phyloP scores from a whole-genome alignment of 2,888 invertebrate species.

The Leucophenga montana region DNA sequence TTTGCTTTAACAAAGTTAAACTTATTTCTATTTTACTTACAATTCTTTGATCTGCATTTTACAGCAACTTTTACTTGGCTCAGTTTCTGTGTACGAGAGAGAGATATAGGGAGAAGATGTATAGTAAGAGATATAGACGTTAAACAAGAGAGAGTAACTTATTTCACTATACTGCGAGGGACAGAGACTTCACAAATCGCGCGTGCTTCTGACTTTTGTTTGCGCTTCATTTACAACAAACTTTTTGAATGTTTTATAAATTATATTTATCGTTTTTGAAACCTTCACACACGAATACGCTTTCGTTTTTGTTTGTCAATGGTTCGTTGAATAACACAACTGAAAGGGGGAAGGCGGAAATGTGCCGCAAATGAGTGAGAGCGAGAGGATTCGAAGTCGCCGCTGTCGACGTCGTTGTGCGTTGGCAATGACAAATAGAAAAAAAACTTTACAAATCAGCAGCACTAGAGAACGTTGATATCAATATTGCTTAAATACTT shows the following conservation, averaged over 20 bases:
- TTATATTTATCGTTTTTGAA: background rate
- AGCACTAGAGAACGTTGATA: background rate
- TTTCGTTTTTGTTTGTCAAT: conserved; percentile 4
- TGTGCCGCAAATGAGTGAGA: too few relatives aligned
- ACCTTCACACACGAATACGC: conserved; percentile 1
- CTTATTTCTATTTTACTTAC: conserved; percentile 54
- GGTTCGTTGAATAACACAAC: background rate
- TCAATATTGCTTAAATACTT: background rate
- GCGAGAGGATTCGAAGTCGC: too few relatives aligned
- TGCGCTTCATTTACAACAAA: too few relatives aligned
- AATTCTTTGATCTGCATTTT: conserved; percentile 70
- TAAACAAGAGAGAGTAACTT: conserved; percentile 34
- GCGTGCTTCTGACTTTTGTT: conserved; percentile 35
- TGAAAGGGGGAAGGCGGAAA: background rate
- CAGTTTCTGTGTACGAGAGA: conserved; percentile 12
- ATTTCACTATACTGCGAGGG: conserved; percentile 34
- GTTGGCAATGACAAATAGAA: conserved; percentile 5
- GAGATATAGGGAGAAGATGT: conserved; percentile 19
- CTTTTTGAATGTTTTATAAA: background rate
- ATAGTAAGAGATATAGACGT: background rate
- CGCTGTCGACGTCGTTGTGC: background rate
- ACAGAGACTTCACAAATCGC: conserved; percentile 28
- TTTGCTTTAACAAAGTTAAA: conserved; percentile 6
- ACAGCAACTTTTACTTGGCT: conserved; percentile 41
- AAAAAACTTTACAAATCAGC: background rate